These are phyloP conservation scores for Acipenser oxyrinchus DNA, from an alignment of 2,797 vertebrate genomes.

Conservation along the genomic window DNA sequence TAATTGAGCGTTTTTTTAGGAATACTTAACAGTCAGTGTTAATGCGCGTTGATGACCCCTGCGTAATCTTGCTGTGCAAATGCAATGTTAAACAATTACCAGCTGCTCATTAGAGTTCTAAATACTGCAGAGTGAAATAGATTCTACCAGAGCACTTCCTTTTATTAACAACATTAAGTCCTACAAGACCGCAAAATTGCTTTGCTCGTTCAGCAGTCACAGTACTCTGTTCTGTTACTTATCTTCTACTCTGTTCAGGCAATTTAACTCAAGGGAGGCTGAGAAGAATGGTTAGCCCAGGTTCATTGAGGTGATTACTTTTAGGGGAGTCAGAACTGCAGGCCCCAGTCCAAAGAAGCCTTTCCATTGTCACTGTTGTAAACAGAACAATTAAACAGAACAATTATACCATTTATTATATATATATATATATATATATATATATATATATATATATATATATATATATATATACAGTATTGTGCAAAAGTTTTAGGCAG, in stretches of 20 bases:
- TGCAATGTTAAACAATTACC: conserved; percentile 9
- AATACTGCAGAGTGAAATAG: conserved; percentile 4
- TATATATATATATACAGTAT: too few relatives aligned
- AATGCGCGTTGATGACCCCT: conserved; percentile 4
- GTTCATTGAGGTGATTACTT: too few relatives aligned
- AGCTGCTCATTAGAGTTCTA: conserved; percentile 12
- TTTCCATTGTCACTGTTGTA: too few relatives aligned
- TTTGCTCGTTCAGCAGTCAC: not conserved
- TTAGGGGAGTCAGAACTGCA: too few relatives aligned
- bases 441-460: too few relatives aligned
- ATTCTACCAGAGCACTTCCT: conserved; percentile 6
- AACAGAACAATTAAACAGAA: too few relatives aligned
- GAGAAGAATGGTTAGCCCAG: too few relatives aligned
- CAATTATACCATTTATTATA: too few relatives aligned
- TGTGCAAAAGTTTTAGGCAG: too few relatives aligned
- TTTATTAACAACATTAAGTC: conserved; percentile 12
- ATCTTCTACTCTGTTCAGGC: not conserved
- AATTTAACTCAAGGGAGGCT: not conserved
- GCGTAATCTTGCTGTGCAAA: conserved; percentile 10
- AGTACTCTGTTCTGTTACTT: not conserved
- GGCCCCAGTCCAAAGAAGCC: too few relatives aligned
- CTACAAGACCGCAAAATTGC: conserved; percentile 2
- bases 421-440: too few relatives aligned
- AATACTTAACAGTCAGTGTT: conserved; percentile 12
- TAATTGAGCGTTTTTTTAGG: conserved; percentile 8